Base-by-base conservation (phyloP, 2,113 vertebrate genomes). In the Syngnathus floridae region DNA sequence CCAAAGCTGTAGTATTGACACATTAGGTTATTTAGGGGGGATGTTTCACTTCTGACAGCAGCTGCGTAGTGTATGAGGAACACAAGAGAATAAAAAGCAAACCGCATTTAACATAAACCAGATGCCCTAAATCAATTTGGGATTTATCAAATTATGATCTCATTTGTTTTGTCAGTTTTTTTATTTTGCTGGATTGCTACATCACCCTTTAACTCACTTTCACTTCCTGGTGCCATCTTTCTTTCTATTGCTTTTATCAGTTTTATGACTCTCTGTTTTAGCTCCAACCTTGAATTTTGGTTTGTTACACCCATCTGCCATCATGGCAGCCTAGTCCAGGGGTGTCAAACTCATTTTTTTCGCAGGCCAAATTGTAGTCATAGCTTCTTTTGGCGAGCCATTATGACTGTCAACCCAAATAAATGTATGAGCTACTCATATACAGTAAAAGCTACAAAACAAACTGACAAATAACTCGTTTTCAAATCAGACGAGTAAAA, bases 121-220 rank as follows among this genome's bases (percentile, higher is more conserved):
- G 82, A 81, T 81, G 82, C 76, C 45, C 55, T 70, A 66, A 49
- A 46, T 78, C 64, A 67, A 49, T 82, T 74, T 66, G 73, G 65
- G 64, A 77, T 65, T 66, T 69, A 69, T 79, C 72, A 65, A 38
- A 81, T 70, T 76, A 61, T 75, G 71, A 86, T 64, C 68, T 77
- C 77, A 79, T 82, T 37, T 69, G 59, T 73, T 76, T 70, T 41
- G 26, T 31, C 40, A 41, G 40, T 69, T 59, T 64, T 40, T 51
- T 51, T 62, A 56, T 41, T 62, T 52, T 21, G 31, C 36, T 51
- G n/a, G 41, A 17, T 14, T 35, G 19, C 66, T 52, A 10, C 38
- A 48, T 13, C 22, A 40, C 51, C 46, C 10, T 7, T 71, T 59
- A 11, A 7, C 14, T 10, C 37, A 60, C 5, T 35, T 61, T 41